These are phyloP conservation scores for Drosophila ezoana DNA, from an alignment of 2,888 invertebrate species.

Conservation along the genomic window DNA sequence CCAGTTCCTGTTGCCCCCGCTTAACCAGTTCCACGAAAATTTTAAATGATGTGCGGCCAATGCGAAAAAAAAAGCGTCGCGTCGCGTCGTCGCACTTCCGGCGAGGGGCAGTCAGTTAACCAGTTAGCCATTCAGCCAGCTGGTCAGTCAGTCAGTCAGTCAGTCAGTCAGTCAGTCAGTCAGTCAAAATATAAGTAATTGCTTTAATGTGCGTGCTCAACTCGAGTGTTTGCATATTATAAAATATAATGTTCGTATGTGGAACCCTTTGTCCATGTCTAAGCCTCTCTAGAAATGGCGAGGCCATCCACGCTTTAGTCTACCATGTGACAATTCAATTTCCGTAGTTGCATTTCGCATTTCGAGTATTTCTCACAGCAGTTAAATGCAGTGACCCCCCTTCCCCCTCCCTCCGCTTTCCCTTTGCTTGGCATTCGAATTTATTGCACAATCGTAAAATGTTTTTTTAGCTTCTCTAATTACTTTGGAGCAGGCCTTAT, in stretches of 20 bases:
- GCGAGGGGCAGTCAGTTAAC: conserved; percentile 35
- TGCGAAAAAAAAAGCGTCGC: conserved; percentile 60
- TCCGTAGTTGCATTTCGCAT: conserved; percentile 40
- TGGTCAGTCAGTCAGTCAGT: conserved; percentile 40
- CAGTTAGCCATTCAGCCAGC: conserved; percentile 12
- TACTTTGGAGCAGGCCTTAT: conserved; percentile 25
- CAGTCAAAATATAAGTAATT: conserved; percentile 51
- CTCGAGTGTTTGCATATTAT: conserved; percentile 64
- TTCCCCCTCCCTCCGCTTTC: not conserved
- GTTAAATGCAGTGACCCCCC: not conserved
- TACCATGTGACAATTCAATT: conserved; percentile 49
- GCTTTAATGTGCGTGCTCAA: conserved; percentile 66
- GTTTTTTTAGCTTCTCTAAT: conserved; percentile 22
- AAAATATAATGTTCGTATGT: conserved; percentile 13
- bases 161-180: conserved; percentile 27
- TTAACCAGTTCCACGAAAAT: conserved; percentile 58
- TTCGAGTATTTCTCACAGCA: conserved; percentile 32
- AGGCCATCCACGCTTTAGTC: conserved; percentile 24
- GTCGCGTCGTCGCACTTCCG: conserved; percentile 51
- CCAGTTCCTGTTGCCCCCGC: conserved; percentile 29
- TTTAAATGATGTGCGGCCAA: conserved; percentile 59
- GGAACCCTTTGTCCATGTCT: conserved; percentile 38
- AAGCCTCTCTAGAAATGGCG: conserved; percentile 43
- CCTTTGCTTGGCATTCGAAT: conserved; percentile 5
- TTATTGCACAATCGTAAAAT: conserved; percentile 35